phyloP scores from a whole-genome alignment of 2,888 invertebrate species.

The Cremastinae sp. region DNA sequence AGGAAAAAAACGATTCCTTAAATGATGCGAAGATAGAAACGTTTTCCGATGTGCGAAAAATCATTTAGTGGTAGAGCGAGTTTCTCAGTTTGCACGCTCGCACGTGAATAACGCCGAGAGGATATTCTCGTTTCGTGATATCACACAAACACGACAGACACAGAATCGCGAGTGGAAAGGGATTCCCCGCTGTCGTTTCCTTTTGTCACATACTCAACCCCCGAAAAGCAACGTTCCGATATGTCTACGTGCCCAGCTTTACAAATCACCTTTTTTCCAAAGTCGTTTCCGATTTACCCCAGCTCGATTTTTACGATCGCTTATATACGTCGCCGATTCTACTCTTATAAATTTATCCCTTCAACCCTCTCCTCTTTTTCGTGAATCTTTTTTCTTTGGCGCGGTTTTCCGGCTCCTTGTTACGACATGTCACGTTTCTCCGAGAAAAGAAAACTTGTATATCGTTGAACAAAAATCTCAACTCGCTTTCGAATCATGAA shows the following conservation, averaged over 20 bases:
- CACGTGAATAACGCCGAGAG: slow-evolving; percentile 2
- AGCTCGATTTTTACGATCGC: slow-evolving; percentile 59
- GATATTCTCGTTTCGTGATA: slow-evolving; percentile 60
- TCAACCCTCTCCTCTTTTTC: neutral
- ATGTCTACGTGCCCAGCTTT: slow-evolving; percentile 65
- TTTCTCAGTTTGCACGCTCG: slow-evolving; percentile 27
- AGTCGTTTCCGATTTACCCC: slow-evolving; percentile 68
- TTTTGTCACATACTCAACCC: slow-evolving; percentile 33
- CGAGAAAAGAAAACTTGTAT: neutral
- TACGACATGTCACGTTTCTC: slow-evolving; percentile 39
- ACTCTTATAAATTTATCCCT: slow-evolving; percentile 49
- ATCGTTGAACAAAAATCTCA: neutral
- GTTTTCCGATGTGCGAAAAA: slow-evolving; percentile 55
- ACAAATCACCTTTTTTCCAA: slow-evolving; percentile 58
- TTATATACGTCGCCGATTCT: slow-evolving; percentile 24
- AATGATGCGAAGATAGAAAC: neutral
- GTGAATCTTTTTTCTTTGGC: neutral
- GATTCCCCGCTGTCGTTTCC: slow-evolving; percentile 35
- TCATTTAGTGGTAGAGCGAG: slow-evolving; percentile 63
- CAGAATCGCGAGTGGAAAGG: neutral
- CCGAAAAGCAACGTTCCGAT: slow-evolving; percentile 47
- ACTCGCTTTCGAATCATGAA: neutral
- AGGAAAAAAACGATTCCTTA: neutral
- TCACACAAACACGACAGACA: slow-evolving; percentile 37
- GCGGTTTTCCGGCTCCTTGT: slow-evolving; percentile 2